Conservation (phyloP, 2,797 vertebrate species). For the Thunnus albacares region DNA sequence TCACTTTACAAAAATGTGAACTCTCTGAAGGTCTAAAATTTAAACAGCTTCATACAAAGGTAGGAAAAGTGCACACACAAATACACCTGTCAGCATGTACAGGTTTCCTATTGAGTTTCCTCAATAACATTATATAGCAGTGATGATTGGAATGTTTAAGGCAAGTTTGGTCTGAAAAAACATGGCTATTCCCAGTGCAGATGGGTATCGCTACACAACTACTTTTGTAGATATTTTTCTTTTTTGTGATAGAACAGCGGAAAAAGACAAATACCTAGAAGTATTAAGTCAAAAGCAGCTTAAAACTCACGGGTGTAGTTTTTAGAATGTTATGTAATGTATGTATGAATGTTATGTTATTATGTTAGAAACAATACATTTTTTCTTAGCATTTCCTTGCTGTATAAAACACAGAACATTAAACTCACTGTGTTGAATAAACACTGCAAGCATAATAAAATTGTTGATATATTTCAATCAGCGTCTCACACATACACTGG, state of each 20-base stretch:
- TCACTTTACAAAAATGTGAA: slow-evolving; percentile 16
- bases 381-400: neutral
- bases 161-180: neutral
- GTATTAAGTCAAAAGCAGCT: neutral
- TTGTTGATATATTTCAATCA: slow-evolving; percentile 66
- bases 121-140: slow-evolving; percentile 16
- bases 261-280: neutral
- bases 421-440: slow-evolving; percentile 21
- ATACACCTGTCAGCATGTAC: slow-evolving; percentile 11
- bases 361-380: neutral
- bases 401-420: slow-evolving; percentile 8
- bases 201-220: slow-evolving; percentile 4
- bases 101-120: slow-evolving; percentile 9
- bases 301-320: neutral
- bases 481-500: slow-evolving; percentile 33
- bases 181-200: neutral
- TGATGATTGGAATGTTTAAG: slow-evolving; percentile 2
- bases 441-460: slow-evolving; percentile 33
- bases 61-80: slow-evolving; percentile 2
- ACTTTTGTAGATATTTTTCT: neutral
- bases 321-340: neutral
- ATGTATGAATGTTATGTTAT: neutral
- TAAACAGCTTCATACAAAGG: neutral
- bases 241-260: neutral
- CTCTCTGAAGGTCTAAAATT: slow-evolving; percentile 1